Conservation (phyloP, 1,140 invertebrate species). For the Meteorus sp. region DNA sequence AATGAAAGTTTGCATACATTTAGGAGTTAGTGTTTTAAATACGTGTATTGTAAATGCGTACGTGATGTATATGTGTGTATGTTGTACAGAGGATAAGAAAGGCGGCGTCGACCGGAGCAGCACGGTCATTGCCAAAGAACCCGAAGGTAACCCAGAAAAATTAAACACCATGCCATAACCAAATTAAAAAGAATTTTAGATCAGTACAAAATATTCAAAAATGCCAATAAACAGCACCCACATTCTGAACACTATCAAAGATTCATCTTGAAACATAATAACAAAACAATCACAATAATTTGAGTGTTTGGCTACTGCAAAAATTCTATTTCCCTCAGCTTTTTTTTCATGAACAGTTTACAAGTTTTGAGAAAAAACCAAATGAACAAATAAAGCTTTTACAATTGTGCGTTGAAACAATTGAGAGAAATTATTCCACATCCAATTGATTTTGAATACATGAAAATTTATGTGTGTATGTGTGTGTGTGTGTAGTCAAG, state of each 20-base stretch:
- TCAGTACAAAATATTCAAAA: too few relatives aligned
- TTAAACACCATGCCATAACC: slow-evolving; percentile 17
- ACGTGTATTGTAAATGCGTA: slow-evolving; percentile 39
- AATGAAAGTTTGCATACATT: background rate
- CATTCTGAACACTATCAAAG: too few relatives aligned
- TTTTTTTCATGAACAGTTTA: background rate
- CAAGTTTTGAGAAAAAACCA: background rate
- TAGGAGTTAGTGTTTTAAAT: slow-evolving; percentile 16
- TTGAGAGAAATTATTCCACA: background rate
- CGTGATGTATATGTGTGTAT: slow-evolving; percentile 59
- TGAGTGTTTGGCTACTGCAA: background rate
- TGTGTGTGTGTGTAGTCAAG: background rate
- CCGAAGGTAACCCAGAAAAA: slow-evolving; percentile 75
- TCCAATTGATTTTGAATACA: background rate
- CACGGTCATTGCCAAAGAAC: slow-evolving; percentile 92
- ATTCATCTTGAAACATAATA: too few relatives aligned
- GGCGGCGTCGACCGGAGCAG: slow-evolving; percentile 88
- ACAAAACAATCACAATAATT: background rate
- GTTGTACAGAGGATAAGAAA: slow-evolving; percentile 82
- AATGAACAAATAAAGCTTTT: background rate
- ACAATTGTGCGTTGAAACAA: too few relatives aligned
- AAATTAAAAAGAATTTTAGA: background rate
- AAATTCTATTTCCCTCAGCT: background rate
- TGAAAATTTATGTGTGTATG: background rate
- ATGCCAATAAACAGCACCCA: background rate